Base-by-base conservation (phyloP, 1,140 invertebrate genomes). In the Tribolium castaneum region DNA sequence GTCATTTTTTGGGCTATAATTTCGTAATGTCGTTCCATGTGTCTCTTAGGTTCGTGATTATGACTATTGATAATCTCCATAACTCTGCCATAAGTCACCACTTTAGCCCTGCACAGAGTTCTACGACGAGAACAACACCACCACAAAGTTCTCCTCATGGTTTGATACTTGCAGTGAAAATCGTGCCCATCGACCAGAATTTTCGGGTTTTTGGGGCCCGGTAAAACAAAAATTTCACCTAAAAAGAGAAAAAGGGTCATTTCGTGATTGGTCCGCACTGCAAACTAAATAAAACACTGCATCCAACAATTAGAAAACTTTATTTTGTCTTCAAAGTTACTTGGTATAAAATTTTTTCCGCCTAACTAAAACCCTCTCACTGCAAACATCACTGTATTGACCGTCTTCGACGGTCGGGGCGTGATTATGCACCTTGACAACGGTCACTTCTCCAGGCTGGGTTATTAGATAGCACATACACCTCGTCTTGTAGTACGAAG, bases 361-460 rank as follows among this genome's bases (percentile, higher is more conserved):
- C n/a, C 75, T 30, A 66, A 80, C 72, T 10, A 71, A 56, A 14
- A 80, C 80, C 45, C 34, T 39, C 54, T 80, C 77, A 3, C 72
- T 56, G 19, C 76, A 59, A 70, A 52, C 74, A 51, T 79, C 71
- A 6, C 30, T 10, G 34, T 79, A 70, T 19, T 79, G 75, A 6
- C 75, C 12, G 12, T n/a, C 4, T 19, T 76, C 76, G 52, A 62
- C 73, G 7, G 34, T 75, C 0, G 83, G 80, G 6, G 35, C 25
- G 56, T 84, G 83, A 59, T 83, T 84, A 51, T 84, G 83, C 2
- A 9, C 35, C n/a, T 71, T 50, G 10, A 59, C 70, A 34, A 81
- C 75, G 34, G 77, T 78, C 0, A 83, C 82, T n/a, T 75, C 30
- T 62, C 75, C 56, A 62, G 77, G 80, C 39, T 34, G 78, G 3